Conservation (phyloP, 2,113 vertebrate genomes). For the Mus spicilegus region DNA sequence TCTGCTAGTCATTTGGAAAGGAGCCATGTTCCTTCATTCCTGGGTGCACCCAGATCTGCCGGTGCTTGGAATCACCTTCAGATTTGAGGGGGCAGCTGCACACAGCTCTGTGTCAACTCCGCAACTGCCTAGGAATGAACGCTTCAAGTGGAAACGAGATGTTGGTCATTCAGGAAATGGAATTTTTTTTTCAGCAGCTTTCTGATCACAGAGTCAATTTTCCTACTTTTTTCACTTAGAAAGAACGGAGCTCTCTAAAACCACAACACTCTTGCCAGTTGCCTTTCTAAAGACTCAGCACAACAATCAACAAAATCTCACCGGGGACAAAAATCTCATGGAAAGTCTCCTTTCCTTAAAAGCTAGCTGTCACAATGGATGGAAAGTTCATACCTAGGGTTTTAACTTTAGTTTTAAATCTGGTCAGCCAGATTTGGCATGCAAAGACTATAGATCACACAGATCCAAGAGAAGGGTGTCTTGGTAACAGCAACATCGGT, state of each 20-base stretch:
- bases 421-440: background rate
- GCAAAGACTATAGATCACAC: background rate
- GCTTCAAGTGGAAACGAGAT: conserved; percentile 10
- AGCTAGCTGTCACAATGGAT: background rate
- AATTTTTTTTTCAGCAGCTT: background rate
- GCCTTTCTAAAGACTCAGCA: background rate
- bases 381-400: background rate
- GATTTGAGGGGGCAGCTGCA: background rate
- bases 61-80: background rate
- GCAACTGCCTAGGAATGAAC: background rate
- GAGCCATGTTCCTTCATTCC: background rate
- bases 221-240: background rate
- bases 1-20: background rate
- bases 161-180: conserved; percentile 11
- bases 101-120: background rate
- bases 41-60: background rate
- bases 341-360: conserved; percentile 4
- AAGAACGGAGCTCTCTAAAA: conserved; percentile 40
- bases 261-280: background rate
- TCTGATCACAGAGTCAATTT: background rate
- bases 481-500: background rate
- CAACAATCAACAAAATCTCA: background rate
- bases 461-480: conserved; percentile 12
- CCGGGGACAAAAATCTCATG: background rate
- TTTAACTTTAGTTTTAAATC: conserved; percentile 56